Evolutionary conservation across 2,888 invertebrate genomes (phyloP).

Genomic region (Chalcis sispes): DNA sequence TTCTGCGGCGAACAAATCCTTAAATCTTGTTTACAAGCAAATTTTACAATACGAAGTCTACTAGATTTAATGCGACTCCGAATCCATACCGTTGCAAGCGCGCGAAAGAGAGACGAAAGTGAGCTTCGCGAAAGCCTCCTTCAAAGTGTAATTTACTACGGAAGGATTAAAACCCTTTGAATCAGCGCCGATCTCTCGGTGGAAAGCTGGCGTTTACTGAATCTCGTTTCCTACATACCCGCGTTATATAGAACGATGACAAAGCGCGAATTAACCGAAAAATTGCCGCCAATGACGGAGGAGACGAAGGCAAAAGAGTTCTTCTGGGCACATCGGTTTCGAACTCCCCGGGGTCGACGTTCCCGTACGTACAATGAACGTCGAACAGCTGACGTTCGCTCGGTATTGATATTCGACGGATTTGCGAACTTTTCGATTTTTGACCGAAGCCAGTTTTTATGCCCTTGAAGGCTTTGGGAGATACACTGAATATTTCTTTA

Average conservation of each 20-base stretch:
- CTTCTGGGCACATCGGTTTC: neutral
- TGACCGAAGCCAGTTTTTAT: slow-evolving; percentile 39
- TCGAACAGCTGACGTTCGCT: slow-evolving; percentile 19
- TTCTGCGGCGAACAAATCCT: slow-evolving; percentile 68
- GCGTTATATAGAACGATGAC: too few species aligned
- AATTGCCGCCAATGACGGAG: slow-evolving; percentile 25
- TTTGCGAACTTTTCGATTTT: slow-evolving; percentile 54
- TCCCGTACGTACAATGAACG: neutral
- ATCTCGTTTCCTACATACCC: slow-evolving; percentile 59
- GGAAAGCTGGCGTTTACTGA: slow-evolving; percentile 43
- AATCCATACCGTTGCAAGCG: slow-evolving; percentile 49
- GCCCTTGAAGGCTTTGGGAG: slow-evolving; percentile 16
- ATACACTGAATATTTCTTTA: slow-evolving; percentile 22
- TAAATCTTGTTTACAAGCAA: slow-evolving; percentile 74
- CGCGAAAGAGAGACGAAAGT: neutral
- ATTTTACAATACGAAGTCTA: slow-evolving; percentile 67
- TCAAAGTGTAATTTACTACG: slow-evolving; percentile 71
- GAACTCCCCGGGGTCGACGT: neutral
- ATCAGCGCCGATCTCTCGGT: slow-evolving; percentile 59
- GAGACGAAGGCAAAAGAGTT: neutral
- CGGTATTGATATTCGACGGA: slow-evolving; percentile 37
- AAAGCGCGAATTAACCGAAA: slow-evolving; percentile 62
- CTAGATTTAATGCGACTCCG: slow-evolving; percentile 66
- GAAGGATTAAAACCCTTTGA: slow-evolving; percentile 66
- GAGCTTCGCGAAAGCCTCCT: slow-evolving; percentile 62